Conservation (phyloP, 2,113 vertebrate genomes). For the Talpa occidentalis region DNA sequence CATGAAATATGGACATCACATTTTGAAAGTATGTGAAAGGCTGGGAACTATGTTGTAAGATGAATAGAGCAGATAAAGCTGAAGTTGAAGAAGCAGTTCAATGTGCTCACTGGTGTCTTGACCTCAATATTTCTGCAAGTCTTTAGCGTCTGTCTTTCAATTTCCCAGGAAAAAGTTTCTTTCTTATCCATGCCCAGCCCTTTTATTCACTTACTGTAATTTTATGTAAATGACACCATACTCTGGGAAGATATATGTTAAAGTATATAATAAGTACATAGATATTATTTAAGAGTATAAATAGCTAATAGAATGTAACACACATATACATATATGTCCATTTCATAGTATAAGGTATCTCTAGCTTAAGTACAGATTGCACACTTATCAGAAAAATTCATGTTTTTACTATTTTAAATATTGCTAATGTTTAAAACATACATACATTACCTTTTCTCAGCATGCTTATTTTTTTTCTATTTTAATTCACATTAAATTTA, state of each 20-base stretch:
- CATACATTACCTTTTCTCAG: not conserved
- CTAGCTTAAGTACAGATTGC: not conserved
- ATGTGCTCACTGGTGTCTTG: not conserved
- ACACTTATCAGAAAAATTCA: not conserved
- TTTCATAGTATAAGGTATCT: not conserved
- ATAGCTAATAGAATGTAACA: not conserved
- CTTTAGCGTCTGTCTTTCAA: not conserved
- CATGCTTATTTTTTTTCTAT: not conserved
- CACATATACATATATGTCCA: not conserved
- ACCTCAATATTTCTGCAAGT: not conserved
- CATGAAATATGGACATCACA: not conserved
- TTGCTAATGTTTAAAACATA: not conserved
- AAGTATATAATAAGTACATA: no score
- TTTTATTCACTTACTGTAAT: not conserved
- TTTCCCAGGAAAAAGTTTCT: not conserved
- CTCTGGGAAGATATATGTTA: no score
- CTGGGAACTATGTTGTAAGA: not conserved
- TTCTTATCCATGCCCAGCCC: not conserved
- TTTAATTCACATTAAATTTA: not conserved
- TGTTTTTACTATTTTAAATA: not conserved
- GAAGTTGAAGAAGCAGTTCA: not conserved
- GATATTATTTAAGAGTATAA: not conserved
- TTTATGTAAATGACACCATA: no score
- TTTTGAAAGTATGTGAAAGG: not conserved
- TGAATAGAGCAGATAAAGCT: not conserved